Evolutionary conservation across 2,888 invertebrate genomes (phyloP).

Genomic region (Adela reaumurella): DNA sequence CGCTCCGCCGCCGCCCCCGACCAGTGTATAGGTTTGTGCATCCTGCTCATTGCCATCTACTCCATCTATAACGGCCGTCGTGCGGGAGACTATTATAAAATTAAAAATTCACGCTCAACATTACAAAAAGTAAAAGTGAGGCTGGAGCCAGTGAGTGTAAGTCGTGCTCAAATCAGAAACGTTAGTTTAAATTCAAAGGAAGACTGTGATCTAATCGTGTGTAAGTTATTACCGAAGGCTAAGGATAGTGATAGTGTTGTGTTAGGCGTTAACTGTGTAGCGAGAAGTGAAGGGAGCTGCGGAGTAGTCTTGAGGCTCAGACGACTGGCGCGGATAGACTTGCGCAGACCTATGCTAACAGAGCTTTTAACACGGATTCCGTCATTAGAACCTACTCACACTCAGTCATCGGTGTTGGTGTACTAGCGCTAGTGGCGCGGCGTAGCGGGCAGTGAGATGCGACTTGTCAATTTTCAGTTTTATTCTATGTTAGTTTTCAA

Average conservation of each 20-base stretch:
- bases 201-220: neutral
- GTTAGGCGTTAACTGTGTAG: neutral
- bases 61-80: conserved; percentile 12
- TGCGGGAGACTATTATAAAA: too few species aligned
- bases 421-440: neutral
- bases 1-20: conserved; percentile 31
- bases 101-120: too few species aligned
- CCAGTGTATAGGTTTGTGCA: conserved; percentile 52
- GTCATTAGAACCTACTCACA: neutral
- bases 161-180: too few species aligned
- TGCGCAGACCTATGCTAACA: neutral
- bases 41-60: conserved; percentile 37
- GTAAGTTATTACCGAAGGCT: neutral
- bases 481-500: too few species aligned
- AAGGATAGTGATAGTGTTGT: neutral
- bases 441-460: too few species aligned
- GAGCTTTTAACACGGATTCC: neutral
- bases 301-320: neutral
- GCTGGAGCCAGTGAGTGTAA: too few species aligned
- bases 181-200: neutral
- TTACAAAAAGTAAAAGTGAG: too few species aligned
- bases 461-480: too few species aligned
- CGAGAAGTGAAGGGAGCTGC: neutral
- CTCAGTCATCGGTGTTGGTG: neutral
- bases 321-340: neutral